Evolutionary conservation across 2,888 invertebrate genomes (phyloP).

Genomic region (Athalia rosae): DNA sequence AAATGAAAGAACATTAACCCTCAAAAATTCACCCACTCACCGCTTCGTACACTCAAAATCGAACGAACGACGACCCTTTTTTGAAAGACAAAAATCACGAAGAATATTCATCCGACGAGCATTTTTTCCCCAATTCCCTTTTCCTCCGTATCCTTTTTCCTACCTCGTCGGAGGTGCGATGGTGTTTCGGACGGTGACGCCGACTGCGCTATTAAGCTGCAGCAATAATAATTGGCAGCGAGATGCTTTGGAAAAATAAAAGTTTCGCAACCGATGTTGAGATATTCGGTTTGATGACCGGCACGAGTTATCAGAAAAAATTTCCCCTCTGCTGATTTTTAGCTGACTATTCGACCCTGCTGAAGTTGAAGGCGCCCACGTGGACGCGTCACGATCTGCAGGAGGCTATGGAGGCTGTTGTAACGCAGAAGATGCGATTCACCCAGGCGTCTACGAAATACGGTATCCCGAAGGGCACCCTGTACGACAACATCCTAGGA

Average conservation of each 20-base stretch:
- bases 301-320: conserved; percentile 27
- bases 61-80: background rate
- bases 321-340: conserved; percentile 66
- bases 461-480: conserved; percentile 85
- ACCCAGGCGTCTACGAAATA: conserved; percentile 84
- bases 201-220: too few relatives aligned
- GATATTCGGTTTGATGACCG: too few relatives aligned
- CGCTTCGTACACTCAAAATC: background rate
- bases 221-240: too few relatives aligned
- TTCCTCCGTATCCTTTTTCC: too few relatives aligned
- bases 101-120: conserved; percentile 43
- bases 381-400: conserved; percentile 85
- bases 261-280: too few relatives aligned
- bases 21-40: background rate
- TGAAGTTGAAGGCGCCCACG: conserved; percentile 84
- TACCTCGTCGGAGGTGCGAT: too few relatives aligned
- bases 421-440: conserved; percentile 85
- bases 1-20: background rate
- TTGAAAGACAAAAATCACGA: conserved; percentile 17
- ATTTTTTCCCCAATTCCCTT: conserved; percentile 31
- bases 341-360: conserved; percentile 79
- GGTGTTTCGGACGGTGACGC: too few relatives aligned
- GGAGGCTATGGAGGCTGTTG: conserved; percentile 85
- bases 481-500: conserved; percentile 86
- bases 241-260: too few relatives aligned